Percentiles rank a stretch among this genome's conserved stretches.
These are phyloP conservation scores for Acleris holmiana DNA, from an alignment of 2,888 invertebrate genomes.

Conservation along the genomic window DNA sequence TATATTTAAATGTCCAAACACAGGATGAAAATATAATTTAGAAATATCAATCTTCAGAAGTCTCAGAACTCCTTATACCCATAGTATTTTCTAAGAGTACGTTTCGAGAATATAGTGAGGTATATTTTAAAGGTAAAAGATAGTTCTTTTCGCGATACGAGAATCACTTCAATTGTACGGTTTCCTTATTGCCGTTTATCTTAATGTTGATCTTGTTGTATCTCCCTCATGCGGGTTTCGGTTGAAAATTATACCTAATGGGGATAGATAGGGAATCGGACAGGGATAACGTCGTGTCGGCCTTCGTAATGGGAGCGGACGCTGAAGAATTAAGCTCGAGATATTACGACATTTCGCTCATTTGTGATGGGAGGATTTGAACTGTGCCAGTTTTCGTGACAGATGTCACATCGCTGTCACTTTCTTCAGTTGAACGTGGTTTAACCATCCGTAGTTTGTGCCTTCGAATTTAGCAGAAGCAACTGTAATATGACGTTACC, in stretches of 20 bases:
- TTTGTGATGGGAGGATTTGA: neutral
- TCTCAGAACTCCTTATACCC: no score
- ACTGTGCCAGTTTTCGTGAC: neutral
- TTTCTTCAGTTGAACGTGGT: no score
- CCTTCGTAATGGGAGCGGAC: conserved; percentile 11
- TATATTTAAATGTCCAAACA: no score
- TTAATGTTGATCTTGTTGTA: conserved; percentile 29
- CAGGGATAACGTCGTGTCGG: conserved; percentile 14
- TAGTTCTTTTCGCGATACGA: neutral
- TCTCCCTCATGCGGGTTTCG: conserved; percentile 32
- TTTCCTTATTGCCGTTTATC: conserved; percentile 29
- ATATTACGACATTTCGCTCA: neutral
- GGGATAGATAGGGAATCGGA: conserved; percentile 31
- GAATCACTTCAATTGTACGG: conserved; percentile 18
- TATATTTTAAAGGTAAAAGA: no score
- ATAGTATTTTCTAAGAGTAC: no score
- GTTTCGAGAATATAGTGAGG: no score
- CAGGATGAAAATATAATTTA: no score
- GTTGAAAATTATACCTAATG: conserved; percentile 32
- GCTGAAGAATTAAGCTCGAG: conserved; percentile 4
- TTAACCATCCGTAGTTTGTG: no score
- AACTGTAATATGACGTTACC: no score
- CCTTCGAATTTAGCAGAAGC: no score
- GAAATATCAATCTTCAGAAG: no score
- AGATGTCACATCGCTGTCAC: neutral